Conservation (phyloP, 2,888 invertebrate genomes). For the Lasioglossum oenotherae region DNA sequence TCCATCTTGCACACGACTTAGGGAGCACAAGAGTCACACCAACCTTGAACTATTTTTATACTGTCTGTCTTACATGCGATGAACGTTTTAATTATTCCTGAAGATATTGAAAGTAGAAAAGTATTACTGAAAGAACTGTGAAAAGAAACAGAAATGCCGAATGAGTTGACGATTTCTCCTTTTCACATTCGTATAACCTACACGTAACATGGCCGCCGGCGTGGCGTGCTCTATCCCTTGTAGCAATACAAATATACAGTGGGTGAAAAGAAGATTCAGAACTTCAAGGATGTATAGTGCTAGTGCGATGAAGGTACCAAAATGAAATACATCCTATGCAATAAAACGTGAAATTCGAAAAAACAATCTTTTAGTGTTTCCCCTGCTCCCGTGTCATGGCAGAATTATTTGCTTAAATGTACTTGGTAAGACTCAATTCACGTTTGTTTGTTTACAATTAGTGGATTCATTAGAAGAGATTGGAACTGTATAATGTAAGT, state of each 20-base stretch:
- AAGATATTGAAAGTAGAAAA: neutral
- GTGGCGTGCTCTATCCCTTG: neutral
- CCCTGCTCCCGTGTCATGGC: neutral
- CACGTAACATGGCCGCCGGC: neutral
- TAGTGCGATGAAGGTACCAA: neutral
- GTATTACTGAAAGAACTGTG: neutral
- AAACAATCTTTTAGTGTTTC: neutral
- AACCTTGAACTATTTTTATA: neutral
- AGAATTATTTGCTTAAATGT: neutral
- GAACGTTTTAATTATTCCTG: neutral
- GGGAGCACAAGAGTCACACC: neutral
- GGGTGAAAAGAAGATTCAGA: neutral
- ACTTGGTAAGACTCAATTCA: neutral
- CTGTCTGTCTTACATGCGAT: neutral
- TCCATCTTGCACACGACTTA: neutral
- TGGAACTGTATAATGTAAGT: too few relatives aligned
- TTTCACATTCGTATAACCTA: neutral
- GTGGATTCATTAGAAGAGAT: too few relatives aligned
- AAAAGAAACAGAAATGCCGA: neutral
- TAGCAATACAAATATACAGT: neutral
- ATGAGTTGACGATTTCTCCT: neutral
- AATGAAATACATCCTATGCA: neutral
- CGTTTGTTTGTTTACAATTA: neutral
- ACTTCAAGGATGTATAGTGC: neutral
- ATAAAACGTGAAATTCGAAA: neutral